Percentiles rank a stretch among this genome's conserved stretches.
These are phyloP conservation scores for Phasianus colchicus DNA, from an alignment of 2,113 vertebrate species.

Conservation along the genomic window DNA sequence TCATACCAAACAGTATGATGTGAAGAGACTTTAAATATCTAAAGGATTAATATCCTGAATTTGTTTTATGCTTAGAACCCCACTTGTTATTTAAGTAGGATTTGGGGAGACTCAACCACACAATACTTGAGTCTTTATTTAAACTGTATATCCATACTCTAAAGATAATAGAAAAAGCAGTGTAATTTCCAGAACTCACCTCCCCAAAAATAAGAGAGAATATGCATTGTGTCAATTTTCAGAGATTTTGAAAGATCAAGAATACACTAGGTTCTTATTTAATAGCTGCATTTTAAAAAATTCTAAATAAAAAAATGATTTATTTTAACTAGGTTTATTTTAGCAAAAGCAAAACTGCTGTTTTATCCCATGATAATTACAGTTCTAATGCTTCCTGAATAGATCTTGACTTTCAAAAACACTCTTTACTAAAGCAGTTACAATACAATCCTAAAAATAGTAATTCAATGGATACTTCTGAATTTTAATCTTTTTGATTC, in stretches of 20 bases:
- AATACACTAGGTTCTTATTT: not conserved
- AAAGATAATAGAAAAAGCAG: not conserved
- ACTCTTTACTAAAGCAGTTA: constrained; percentile 24
- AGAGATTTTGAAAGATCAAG: not conserved
- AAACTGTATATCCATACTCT: not conserved
- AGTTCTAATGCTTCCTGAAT: constrained; percentile 16
- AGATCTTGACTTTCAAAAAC: constrained; percentile 24
- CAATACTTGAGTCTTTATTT: not conserved
- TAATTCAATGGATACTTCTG: not conserved
- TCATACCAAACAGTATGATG: not conserved
- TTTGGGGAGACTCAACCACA: not conserved
- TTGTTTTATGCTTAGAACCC: not conserved
- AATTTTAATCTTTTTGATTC: constrained; percentile 28
- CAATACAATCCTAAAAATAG: constrained; percentile 37
- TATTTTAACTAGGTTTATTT: constrained; percentile 33
- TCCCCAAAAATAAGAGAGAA: not conserved
- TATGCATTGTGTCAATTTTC: not conserved
- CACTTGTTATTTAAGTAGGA: not conserved
- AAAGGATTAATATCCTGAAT: not conserved
- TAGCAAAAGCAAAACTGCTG: not conserved
- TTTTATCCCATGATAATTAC: not conserved
- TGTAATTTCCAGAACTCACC: not conserved
- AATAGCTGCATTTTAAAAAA: not conserved
- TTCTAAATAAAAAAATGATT: not conserved
- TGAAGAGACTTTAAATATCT: not conserved